Conservation (phyloP, 2,113 vertebrate species). For the Thalassarche chlororhynchos region DNA sequence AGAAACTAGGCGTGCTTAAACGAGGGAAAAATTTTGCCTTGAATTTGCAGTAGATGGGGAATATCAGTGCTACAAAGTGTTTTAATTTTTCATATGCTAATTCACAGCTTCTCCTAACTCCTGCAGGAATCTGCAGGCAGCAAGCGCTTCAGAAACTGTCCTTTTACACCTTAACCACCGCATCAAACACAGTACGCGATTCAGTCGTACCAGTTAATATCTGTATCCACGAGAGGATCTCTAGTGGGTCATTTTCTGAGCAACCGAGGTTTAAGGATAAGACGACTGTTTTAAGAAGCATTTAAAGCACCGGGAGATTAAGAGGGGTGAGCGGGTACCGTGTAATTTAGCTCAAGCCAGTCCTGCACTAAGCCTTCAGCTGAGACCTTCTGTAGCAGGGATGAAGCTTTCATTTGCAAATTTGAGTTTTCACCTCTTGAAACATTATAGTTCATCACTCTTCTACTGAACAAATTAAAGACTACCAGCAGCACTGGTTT, state of each 20-base stretch:
- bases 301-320: not conserved
- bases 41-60: not conserved
- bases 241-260: accelerated
- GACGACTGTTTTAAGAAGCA: not conserved
- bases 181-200: accelerated
- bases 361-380: not conserved
- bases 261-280: not conserved
- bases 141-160: accelerated
- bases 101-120: not conserved
- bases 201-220: accelerated
- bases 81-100: not conserved
- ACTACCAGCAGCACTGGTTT: not conserved
- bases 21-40: accelerated
- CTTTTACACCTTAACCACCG: not conserved
- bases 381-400: not conserved
- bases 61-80: accelerated
- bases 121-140: not conserved
- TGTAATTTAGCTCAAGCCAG: not conserved
- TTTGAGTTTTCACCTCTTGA: not conserved
- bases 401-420: not conserved
- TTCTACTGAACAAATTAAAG: not conserved
- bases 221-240: not conserved
- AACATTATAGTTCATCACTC: accelerated
- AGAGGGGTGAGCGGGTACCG: accelerated
- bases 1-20: not conserved